A percentile compares a stretch with the other conserved stretches of the same genome.
These are phyloP conservation scores for Chironomus riparius DNA, from an alignment of 2,888 invertebrate genomes.

Conservation along the genomic window DNA sequence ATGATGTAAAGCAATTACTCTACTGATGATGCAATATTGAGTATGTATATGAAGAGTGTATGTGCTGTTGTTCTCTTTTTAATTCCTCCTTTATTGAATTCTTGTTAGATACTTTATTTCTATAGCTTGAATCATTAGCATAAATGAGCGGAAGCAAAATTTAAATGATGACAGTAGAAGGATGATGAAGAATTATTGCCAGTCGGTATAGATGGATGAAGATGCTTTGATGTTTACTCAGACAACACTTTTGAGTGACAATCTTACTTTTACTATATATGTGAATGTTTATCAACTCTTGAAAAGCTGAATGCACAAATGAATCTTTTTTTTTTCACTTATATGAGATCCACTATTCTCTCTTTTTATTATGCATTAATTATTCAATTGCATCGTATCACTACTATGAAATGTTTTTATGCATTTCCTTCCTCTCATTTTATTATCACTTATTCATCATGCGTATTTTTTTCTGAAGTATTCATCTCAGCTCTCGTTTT, in stretches of 20 bases:
- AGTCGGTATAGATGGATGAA: no score
- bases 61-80: background rate
- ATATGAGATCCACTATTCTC: background rate
- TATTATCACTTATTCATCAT: background rate
- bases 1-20: background rate
- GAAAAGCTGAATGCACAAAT: background rate
- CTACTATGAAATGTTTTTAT: background rate
- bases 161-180: no score
- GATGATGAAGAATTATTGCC: no score
- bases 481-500: background rate
- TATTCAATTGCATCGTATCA: slow-evolving; percentile 6
- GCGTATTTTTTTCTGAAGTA: background rate
- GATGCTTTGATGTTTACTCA: no score
- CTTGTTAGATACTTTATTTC: background rate
- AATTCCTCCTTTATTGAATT: background rate
- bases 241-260: no score
- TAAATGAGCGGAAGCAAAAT: background rate
- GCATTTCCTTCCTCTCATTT: background rate
- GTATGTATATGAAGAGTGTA: background rate
- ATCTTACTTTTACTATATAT: no score
- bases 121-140: background rate
- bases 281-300: no score
- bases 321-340: background rate
- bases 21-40: background rate
- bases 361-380: background rate